These are phyloP conservation scores for Microplitis demolitor DNA, from an alignment of 1,140 invertebrate genomes.

Conservation along the genomic window DNA sequence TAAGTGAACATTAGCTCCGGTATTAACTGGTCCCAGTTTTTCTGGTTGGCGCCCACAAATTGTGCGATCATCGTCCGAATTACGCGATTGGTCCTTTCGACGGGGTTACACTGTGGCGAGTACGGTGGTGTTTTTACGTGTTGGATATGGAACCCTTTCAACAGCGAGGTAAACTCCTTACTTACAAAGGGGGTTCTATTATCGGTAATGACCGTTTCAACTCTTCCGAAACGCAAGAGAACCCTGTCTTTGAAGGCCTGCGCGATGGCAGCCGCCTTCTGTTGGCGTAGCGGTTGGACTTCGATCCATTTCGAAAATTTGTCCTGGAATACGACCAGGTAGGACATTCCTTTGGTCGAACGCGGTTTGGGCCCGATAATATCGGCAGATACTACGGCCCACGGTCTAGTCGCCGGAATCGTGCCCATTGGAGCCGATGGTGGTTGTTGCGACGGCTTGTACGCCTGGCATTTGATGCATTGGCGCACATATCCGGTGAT, in stretches of 20 bases:
- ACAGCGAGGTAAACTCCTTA: slow-evolving; percentile 27
- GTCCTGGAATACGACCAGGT: slow-evolving; percentile 16
- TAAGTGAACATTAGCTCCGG: slow-evolving; percentile 41
- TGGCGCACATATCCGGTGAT: slow-evolving; percentile 25
- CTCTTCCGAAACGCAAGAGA: slow-evolving; percentile 42
- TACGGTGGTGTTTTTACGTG: slow-evolving; percentile 33
- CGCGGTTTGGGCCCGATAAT: not conserved
- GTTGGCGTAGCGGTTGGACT: slow-evolving; percentile 28
- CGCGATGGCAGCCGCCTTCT: slow-evolving; percentile 32
- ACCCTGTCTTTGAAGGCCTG: slow-evolving; percentile 37
- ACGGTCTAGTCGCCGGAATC: not conserved
- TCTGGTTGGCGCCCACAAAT: slow-evolving; percentile 40
- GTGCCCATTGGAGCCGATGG: slow-evolving; percentile 8
- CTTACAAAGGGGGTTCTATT: slow-evolving; percentile 55
- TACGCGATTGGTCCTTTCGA: slow-evolving; percentile 16
- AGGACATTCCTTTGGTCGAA: not conserved
- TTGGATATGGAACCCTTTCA: slow-evolving; percentile 26
- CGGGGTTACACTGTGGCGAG: slow-evolving; percentile 45
- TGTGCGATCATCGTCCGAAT: slow-evolving; percentile 26
- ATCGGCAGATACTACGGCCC: not conserved
- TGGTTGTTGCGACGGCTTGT: not conserved
- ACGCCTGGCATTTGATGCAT: slow-evolving; percentile 8
- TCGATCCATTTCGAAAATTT: slow-evolving; percentile 27
- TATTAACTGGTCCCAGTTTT: slow-evolving; percentile 47
- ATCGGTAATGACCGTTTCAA: slow-evolving; percentile 47